These are phyloP conservation scores for Miichthys miiuy DNA, from an alignment of 2,797 vertebrate genomes.

Conservation along the genomic window DNA sequence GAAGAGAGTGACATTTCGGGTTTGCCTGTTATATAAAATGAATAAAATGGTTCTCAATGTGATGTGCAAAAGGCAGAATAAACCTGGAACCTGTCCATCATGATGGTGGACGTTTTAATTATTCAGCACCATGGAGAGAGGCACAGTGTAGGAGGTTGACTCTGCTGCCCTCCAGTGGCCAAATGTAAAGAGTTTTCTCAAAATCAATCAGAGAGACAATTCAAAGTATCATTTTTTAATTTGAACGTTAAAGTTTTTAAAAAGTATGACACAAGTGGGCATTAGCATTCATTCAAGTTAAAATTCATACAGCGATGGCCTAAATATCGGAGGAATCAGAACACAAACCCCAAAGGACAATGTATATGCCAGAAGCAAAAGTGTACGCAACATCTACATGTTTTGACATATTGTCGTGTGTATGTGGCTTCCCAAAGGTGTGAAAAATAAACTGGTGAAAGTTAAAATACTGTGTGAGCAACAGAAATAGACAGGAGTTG, in stretches of 20 bases:
- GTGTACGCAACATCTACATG: not conserved
- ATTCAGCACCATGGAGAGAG: constrained; percentile 56
- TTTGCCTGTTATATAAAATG: not conserved
- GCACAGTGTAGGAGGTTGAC: rapidly evolving
- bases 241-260: not conserved
- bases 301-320: not conserved
- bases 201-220: not conserved
- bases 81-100: not conserved
- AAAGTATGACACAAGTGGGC: not conserved
- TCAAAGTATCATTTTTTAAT: not conserved
- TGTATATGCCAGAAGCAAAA: constrained; percentile 18
- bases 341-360: not conserved
- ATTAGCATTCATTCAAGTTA: not conserved
- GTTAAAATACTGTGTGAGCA: constrained; percentile 2
- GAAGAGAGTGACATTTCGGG: not conserved
- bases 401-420: not conserved
- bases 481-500: not conserved
- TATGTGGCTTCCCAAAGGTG: not conserved
- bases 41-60: not conserved
- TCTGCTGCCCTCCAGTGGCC: constrained; percentile 59
- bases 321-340: not conserved
- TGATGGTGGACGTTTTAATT: not conserved
- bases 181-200: not conserved
- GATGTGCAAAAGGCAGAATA: not conserved
- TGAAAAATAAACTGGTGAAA: not conserved